Conservation (phyloP, 1,140 invertebrate genomes). For the Nephotettix cincticeps region DNA sequence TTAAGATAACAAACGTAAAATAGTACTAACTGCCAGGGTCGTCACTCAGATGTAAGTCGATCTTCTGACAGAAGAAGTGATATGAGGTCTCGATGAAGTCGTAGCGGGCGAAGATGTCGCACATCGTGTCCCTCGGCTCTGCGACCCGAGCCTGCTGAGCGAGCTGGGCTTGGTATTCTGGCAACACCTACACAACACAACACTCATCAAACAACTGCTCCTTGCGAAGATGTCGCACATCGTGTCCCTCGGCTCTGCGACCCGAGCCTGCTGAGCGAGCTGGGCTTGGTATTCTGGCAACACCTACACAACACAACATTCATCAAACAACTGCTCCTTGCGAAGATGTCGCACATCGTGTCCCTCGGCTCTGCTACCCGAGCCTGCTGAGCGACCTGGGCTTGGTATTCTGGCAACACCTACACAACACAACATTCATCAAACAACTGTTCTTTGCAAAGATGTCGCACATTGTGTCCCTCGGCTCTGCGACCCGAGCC, state of each 20-base stretch:
- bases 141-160: constrained; percentile 60
- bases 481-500: constrained; percentile 50
- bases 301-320: too few species aligned
- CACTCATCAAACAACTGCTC: too few species aligned
- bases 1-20: too few species aligned
- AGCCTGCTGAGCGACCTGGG: constrained; percentile 68
- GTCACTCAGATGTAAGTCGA: constrained; percentile 97
- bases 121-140: constrained; percentile 53
- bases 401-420: constrained; percentile 78
- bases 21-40: constrained; percentile 77
- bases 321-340: too few species aligned
- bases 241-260: constrained; percentile 50
- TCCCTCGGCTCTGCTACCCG: constrained; percentile 49
- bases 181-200: constrained; percentile 66
- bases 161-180: constrained; percentile 77
- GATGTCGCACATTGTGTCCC: constrained; percentile 58
- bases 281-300: constrained; percentile 80
- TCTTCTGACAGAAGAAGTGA: constrained; percentile 90
- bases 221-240: constrained; percentile 73
- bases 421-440: too few species aligned
- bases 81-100: constrained; percentile 98
- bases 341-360: constrained; percentile 69
- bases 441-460: too few species aligned
- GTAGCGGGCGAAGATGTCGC: constrained; percentile 76
- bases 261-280: constrained; percentile 62